Evolutionary conservation across 2,113 vertebrate genomes (phyloP).

Genomic region (Hippocampus comes): DNA sequence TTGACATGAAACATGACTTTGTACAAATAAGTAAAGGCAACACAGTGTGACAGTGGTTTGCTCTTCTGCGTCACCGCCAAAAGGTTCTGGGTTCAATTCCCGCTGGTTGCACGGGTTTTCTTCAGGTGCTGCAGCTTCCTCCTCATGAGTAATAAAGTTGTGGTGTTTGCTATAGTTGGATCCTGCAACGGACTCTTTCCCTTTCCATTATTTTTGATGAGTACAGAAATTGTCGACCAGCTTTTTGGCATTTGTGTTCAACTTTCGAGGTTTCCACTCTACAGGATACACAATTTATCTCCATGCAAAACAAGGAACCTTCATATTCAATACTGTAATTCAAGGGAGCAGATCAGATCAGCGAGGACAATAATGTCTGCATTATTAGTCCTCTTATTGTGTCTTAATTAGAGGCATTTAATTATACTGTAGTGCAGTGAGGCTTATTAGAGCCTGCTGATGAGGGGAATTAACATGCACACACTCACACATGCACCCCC

Average conservation of each 20-base stretch:
- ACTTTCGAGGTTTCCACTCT: not conserved
- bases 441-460: constrained; percentile 70
- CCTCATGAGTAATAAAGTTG: too few species aligned
- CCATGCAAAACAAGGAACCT: constrained; percentile 40
- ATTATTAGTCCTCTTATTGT: constrained; percentile 72
- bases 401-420: constrained; percentile 70
- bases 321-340: constrained; percentile 56
- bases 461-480: constrained; percentile 61
- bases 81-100: too few species aligned
- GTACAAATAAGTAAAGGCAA: too few species aligned
- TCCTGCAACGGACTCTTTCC: too few species aligned
- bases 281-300: constrained; percentile 22
- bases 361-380: constrained; percentile 62
- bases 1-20: too few species aligned
- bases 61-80: too few species aligned
- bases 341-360: constrained; percentile 59
- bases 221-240: not conserved
- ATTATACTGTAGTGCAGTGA: constrained; percentile 66
- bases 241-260: too few species aligned
- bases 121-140: too few species aligned
- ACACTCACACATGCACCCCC: constrained; percentile 15
- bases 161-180: too few species aligned
- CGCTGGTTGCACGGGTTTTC: too few species aligned
- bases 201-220: too few species aligned
- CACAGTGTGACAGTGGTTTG: too few species aligned